Conservation (phyloP, 1,140 invertebrate genomes). For the Panagrolaimus sp. region DNA sequence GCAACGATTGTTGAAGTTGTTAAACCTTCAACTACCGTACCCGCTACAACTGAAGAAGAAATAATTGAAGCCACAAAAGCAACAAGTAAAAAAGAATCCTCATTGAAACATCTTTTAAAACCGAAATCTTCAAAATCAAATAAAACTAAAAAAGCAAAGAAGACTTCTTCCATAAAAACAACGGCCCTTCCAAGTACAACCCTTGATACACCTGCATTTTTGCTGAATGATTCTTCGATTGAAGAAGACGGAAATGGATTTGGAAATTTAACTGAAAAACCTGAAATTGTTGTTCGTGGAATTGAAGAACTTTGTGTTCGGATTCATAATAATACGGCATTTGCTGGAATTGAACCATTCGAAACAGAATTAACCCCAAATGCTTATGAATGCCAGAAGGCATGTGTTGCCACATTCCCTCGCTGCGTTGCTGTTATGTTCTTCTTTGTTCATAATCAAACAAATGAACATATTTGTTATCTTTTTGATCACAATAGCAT, state of each 20-base stretch:
- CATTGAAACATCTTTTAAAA: no score
- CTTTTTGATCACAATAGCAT: constrained; percentile 36
- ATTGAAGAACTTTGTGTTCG: constrained; percentile 38
- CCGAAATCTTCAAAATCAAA: no score
- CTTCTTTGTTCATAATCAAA: constrained; percentile 41
- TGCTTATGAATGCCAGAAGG: constrained; percentile 42
- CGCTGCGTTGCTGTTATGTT: constrained; percentile 43
- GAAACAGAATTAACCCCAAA: constrained; percentile 19
- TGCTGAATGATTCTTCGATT: no score
- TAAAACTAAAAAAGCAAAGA: no score
- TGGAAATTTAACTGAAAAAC: background rate
- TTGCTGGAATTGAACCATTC: constrained; percentile 22
- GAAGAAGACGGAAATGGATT: background rate
- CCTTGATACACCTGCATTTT: no score
- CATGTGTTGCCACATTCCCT: constrained; percentile 38
- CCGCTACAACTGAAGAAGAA: no score
- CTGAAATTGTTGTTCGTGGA: background rate
- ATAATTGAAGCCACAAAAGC: no score
- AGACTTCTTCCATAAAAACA: no score
- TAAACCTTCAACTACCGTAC: no score
- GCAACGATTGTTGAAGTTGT: no score
- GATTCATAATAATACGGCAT: constrained; percentile 43
- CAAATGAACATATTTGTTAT: constrained; percentile 41
- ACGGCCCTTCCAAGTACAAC: no score
- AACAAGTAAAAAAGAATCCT: no score